A percentile compares a stretch with the other conserved stretches of the same genome.
Evolutionary conservation across 2,113 vertebrate genomes (phyloP).

Genomic region (Egretta garzetta): DNA sequence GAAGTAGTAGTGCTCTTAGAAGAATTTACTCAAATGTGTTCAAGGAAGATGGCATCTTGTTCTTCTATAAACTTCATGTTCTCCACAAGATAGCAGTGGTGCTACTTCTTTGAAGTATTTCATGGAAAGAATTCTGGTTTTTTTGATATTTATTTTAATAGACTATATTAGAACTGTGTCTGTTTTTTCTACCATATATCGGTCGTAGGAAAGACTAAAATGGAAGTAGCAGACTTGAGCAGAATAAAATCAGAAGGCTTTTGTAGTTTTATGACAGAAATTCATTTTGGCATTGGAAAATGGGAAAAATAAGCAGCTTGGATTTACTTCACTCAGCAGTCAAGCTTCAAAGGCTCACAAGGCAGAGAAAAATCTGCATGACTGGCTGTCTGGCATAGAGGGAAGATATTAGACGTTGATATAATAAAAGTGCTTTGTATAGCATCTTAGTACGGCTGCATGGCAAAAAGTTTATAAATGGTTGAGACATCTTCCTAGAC

Average conservation of each 20-base stretch:
- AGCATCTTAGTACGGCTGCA: not conserved
- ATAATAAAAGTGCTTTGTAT: not conserved
- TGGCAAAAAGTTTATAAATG: not conserved
- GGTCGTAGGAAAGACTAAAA: not conserved
- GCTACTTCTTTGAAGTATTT: not conserved
- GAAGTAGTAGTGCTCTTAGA: not conserved
- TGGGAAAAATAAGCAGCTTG: not conserved
- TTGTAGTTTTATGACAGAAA: constrained; percentile 53
- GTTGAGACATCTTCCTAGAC: not conserved
- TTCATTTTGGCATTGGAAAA: constrained; percentile 1
- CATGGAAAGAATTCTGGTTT: not conserved
- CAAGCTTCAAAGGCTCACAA: constrained; percentile 52
- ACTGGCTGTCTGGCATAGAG: not conserved
- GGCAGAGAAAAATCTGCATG: not conserved
- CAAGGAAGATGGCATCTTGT: not conserved
- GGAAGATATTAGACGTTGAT: not conserved
- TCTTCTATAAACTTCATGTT: not conserved
- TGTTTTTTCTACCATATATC: not conserved
- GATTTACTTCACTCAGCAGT: constrained; percentile 31
- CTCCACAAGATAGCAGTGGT: not conserved
- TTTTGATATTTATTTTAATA: not conserved
- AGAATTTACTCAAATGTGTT: not conserved
- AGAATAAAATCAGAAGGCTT: constrained; percentile 42
- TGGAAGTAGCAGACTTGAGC: not conserved
- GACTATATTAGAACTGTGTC: not conserved